These are phyloP conservation scores for Sterna hirundo DNA, from an alignment of 2,113 vertebrate genomes.

Conservation along the genomic window DNA sequence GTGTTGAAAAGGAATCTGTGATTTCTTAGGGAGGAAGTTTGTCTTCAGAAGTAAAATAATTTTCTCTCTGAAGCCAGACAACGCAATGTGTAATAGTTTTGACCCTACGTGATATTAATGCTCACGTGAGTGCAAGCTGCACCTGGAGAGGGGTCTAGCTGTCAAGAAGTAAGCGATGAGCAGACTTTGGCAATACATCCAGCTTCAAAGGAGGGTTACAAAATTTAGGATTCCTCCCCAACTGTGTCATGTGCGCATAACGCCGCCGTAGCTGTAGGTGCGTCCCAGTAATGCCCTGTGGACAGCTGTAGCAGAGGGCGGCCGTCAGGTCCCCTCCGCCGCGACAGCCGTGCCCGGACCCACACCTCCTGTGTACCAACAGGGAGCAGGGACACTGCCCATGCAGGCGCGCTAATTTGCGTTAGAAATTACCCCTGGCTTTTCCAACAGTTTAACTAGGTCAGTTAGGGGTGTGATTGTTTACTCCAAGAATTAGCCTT, in stretches of 20 bases:
- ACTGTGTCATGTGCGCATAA: neutral
- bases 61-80: neutral
- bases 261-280: neutral
- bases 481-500: neutral
- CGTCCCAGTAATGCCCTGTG: neutral
- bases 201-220: neutral
- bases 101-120: neutral
- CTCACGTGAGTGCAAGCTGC: neutral
- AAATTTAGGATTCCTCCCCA: neutral
- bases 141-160: neutral
- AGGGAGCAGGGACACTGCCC: neutral
- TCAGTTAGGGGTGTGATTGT: slow-evolving; percentile 9
- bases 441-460: neutral
- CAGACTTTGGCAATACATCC: neutral
- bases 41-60: neutral
- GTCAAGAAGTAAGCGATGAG: neutral
- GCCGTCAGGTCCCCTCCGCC: neutral
- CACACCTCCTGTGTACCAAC: neutral
- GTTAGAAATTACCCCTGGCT: neutral
- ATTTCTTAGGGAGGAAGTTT: neutral
- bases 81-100: neutral
- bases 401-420: neutral
- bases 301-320: neutral
- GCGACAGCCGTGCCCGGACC: fast-evolving
- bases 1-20: neutral